Percentiles rank a stretch among this genome's conserved stretches.
These are phyloP conservation scores for Trogon melanurus DNA, from an alignment of 2,113 vertebrate species.

Conservation along the genomic window DNA sequence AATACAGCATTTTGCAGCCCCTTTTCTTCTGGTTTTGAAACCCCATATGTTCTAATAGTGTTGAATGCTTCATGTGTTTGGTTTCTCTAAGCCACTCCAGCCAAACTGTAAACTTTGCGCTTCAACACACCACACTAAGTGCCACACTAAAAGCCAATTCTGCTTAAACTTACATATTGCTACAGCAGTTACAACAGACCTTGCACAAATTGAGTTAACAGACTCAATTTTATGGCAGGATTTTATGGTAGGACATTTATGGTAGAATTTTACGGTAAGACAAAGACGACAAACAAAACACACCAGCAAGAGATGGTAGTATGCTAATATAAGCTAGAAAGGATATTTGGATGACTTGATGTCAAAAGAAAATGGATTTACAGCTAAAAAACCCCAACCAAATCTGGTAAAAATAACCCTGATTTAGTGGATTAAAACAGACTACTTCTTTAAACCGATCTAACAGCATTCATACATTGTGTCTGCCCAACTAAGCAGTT, in stretches of 20 bases:
- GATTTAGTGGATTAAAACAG: background rate
- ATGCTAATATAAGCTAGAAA: background rate
- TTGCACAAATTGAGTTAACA: background rate
- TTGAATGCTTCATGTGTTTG: background rate
- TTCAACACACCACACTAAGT: background rate
- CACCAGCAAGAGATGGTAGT: background rate
- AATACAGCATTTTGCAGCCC: background rate
- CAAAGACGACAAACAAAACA: background rate
- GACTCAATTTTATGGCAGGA: background rate
- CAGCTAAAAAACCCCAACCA: background rate
- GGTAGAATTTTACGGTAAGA: background rate
- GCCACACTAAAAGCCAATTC: background rate
- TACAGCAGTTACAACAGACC: background rate
- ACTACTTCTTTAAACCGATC: background rate
- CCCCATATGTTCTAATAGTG: background rate
- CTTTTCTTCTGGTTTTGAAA: background rate
- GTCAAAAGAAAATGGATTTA: background rate
- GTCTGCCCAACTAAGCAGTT: background rate
- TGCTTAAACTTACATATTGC: background rate
- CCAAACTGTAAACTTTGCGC: background rate
- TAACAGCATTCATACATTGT: background rate
- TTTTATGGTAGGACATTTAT: background rate
- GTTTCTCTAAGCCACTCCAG: background rate
- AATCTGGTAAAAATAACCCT: background rate
- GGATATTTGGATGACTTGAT: accelerated